Evolutionary conservation across 2,113 vertebrate species (phyloP), one percentile per base, ranked within the genome.

Genomic region (Verasper variegatus): DNA sequence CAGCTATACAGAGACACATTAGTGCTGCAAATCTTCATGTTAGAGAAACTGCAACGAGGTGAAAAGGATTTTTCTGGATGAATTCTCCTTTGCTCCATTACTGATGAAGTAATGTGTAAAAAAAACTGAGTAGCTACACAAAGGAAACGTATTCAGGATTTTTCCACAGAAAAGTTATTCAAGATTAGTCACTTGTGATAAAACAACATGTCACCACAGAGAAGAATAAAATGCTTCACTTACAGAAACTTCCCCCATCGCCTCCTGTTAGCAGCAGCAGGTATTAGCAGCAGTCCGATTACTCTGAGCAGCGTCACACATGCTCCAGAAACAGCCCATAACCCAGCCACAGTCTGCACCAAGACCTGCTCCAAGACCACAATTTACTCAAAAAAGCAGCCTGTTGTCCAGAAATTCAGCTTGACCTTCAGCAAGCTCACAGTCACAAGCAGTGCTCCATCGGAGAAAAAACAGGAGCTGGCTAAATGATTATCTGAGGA

Each of bases 401-500:
- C 54, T 20, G 11, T 37, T 69, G n/a, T 69, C 57, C 23, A 77
- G 35, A n/a, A 76, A 86, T 75, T 89, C 73, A 61, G 78, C 86
- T 86, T 94, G 95, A 95, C 95, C 94, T 96, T 96, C 94, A 95
- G 84, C 79, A 63, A 87, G 92, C 77, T 75, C 80, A 89, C 87
- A 83, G 90, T 77, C 90, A 84, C 81, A 71, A 56, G 87, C 86
- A 74, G 79, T 26, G 81, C 89, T 93, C 91, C 86, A 94, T 92
- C 83, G 88, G 77, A 93, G 91, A 94, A 95, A 94, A 94, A 85
- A 82, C 83, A 85, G 80, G 85, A 93, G 92, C 92, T 93, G 89
- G 91, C 94, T 92, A 88, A 94, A 94, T 95, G 95, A 95, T 97
- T 96, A 97, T 95, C 95, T 94, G 91, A 93, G 94, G 94, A 96